Evolutionary conservation across 2,888 invertebrate genomes (phyloP).

Genomic region (Drosophila pseudotalamancana): DNA sequence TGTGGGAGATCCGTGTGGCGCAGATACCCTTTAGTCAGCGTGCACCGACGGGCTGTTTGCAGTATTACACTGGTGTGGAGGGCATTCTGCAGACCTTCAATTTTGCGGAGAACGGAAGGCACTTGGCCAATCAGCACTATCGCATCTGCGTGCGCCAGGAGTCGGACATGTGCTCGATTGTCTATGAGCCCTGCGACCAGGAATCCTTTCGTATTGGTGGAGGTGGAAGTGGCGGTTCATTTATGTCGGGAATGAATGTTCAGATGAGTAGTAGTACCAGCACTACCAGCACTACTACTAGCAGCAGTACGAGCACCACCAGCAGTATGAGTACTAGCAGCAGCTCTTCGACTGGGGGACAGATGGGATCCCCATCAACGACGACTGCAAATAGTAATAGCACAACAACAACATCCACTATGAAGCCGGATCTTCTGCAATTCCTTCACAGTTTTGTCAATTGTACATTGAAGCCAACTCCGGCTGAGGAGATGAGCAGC

Average conservation of each 20-base stretch:
- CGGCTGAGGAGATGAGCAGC: conserved; percentile 7
- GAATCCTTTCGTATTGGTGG: conserved; percentile 91
- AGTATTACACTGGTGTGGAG: conserved; percentile 88
- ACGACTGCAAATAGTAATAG: background rate
- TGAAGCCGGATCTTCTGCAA: conserved; percentile 24
- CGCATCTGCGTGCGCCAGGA: conserved; percentile 90
- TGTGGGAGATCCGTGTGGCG: conserved; percentile 91
- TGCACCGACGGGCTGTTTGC: conserved; percentile 91
- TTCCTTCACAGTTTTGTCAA: conserved; percentile 27
- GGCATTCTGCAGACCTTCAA: conserved; percentile 90
- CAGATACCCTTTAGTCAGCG: conserved; percentile 91
- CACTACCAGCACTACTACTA: background rate
- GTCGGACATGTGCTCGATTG: conserved; percentile 89
- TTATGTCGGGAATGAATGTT: conserved; percentile 11
- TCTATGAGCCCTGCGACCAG: conserved; percentile 90
- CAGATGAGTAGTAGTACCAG: background rate
- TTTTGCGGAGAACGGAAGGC: conserved; percentile 92
- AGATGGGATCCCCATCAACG: background rate
- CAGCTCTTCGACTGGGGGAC: conserved; percentile 7
- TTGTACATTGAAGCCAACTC: conserved; percentile 11
- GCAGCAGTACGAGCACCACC: background rate
- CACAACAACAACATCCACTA: background rate
- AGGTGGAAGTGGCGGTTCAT: conserved; percentile 28
- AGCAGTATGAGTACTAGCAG: too few species aligned
- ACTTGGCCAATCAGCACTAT: conserved; percentile 92